These are phyloP conservation scores for Heteropelma amictum DNA, from an alignment of 2,888 invertebrate species.

Conservation along the genomic window DNA sequence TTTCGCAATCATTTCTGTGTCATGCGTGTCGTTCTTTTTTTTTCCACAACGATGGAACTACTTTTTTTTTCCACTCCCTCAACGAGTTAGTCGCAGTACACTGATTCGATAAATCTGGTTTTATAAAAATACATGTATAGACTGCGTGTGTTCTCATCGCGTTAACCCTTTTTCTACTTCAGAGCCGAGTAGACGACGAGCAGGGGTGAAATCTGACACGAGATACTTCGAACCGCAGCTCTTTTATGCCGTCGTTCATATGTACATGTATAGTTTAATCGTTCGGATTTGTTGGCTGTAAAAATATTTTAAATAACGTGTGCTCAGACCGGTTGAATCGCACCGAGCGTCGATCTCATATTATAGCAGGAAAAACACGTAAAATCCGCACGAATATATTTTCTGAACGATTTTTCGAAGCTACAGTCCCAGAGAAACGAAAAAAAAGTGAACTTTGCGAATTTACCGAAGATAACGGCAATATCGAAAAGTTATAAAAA, in stretches of 20 bases:
- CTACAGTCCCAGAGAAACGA: too few species aligned
- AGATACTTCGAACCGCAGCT: slow-evolving; percentile 5
- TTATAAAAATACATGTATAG: neutral
- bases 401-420: too few species aligned
- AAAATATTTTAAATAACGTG: slow-evolving; percentile 44
- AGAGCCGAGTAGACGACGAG: slow-evolving; percentile 12
- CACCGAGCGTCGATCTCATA: too few species aligned
- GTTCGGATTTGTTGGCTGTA: neutral
- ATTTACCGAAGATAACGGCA: too few species aligned
- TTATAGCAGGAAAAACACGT: too few species aligned
- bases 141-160: neutral
- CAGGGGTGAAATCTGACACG: slow-evolving; percentile 38
- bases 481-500: too few species aligned
- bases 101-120: slow-evolving; percentile 11
- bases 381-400: too few species aligned
- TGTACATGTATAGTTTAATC: neutral
- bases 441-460: too few species aligned
- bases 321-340: slow-evolving; percentile 26
- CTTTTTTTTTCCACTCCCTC: neutral
- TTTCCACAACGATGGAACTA: neutral
- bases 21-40: neutral
- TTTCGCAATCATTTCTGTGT: neutral
- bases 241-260: too few species aligned
- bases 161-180: slow-evolving; percentile 26
- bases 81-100: neutral